Conservation (phyloP, 53 echinoderm and acorn worm genomes). For the Apostichopus leukothele region DNA sequence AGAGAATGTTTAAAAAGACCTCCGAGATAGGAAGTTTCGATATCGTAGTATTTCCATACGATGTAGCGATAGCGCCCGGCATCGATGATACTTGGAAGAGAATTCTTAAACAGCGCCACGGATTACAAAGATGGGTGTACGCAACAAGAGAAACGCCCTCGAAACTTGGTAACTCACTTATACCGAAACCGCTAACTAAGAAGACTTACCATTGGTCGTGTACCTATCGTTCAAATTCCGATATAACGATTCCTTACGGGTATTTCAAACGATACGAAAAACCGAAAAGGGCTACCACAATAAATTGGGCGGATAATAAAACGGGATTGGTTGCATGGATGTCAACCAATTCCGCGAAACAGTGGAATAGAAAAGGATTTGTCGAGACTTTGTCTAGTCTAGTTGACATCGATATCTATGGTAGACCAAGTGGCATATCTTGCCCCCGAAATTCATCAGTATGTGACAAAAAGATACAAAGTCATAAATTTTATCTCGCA, state of each 20-base stretch:
- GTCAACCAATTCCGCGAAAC: conserved; percentile 21
- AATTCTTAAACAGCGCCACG: conserved; percentile 13
- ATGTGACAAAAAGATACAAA: conserved; percentile 14
- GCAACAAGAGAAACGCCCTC: conserved; percentile 31
- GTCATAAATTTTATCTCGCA: conserved; percentile 39
- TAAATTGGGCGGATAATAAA: conserved; percentile 11
- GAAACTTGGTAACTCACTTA: neutral
- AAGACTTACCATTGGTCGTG: conserved; percentile 45
- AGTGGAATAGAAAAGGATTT: conserved; percentile 7
- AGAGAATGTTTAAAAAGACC: conserved; percentile 23
- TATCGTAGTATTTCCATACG: conserved; percentile 34
- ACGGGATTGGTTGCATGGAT: conserved; percentile 13
- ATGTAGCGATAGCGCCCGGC: conserved; percentile 5
- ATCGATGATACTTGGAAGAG: neutral
- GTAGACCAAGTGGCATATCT: neutral
- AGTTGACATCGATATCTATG: conserved; percentile 15
- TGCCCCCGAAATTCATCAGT: conserved; percentile 6
- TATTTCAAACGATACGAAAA: neutral
- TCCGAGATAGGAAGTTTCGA: conserved; percentile 23
- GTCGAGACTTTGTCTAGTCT: neutral
- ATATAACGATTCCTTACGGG: conserved; percentile 21
- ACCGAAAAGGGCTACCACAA: neutral
- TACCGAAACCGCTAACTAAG: neutral
- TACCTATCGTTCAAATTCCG: conserved; percentile 32
- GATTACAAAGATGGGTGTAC: conserved; percentile 39